phyloP scores from a whole-genome alignment of 2,113 vertebrate species.

The Zonotrichia leucophrys region DNA sequence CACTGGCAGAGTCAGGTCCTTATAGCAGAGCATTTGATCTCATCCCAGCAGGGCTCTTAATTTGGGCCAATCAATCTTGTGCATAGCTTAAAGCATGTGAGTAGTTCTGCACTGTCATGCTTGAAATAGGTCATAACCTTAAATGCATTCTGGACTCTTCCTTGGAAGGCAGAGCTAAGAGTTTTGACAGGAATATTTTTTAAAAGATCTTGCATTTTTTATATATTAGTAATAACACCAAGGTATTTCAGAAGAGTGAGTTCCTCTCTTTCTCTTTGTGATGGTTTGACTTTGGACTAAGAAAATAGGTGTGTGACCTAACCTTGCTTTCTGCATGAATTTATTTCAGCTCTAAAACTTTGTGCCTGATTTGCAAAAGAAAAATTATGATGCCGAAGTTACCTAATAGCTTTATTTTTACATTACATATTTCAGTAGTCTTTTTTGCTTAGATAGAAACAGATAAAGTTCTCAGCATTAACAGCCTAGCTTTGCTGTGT shows the following conservation, averaged over 20 bases:
- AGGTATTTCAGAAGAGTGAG: not conserved
- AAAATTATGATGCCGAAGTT: not conserved
- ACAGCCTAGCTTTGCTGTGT: not conserved
- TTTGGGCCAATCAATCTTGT: not conserved
- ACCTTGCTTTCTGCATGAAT: not conserved
- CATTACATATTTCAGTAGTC: not conserved
- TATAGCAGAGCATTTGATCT: not conserved
- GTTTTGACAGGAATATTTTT: not conserved
- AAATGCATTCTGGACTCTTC: not conserved
- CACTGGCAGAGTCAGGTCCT: not conserved
- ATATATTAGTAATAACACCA: not conserved
- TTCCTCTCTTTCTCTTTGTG: not conserved
- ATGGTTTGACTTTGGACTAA: not conserved
- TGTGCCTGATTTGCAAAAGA: not conserved
- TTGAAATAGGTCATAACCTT: not conserved
- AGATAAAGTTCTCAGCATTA: not conserved
- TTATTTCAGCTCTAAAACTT: slow-evolving; percentile 10
- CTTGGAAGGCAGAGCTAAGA: not conserved
- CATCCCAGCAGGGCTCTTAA: not conserved
- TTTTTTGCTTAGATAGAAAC: not conserved
- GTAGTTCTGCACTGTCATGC: not conserved
- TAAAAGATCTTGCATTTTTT: not conserved
- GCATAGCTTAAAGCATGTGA: not conserved
- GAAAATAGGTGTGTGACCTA: not conserved
- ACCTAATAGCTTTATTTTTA: not conserved